Conservation (phyloP, 1,140 invertebrate genomes). For the Lasaia peninsularis region DNA sequence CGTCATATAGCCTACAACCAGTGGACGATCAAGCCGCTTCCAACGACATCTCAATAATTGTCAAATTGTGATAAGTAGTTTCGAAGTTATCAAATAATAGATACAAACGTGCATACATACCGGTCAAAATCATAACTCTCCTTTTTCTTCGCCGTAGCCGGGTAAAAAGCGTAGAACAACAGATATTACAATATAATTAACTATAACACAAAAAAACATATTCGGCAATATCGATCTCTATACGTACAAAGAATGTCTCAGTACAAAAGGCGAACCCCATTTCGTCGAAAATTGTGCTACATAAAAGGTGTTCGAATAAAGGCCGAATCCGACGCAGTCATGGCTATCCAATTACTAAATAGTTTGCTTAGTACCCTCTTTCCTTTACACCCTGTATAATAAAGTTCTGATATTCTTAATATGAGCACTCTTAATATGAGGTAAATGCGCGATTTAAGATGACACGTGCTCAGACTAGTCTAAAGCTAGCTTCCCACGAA, state of each 20-base stretch:
- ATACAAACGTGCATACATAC: no score
- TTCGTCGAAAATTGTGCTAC: not conserved
- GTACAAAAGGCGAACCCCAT: not conserved
- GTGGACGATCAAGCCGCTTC: no score
- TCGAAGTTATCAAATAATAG: no score
- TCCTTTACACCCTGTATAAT: not conserved
- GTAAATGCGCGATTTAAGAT: not conserved
- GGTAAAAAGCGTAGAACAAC: no score
- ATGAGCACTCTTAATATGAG: not conserved
- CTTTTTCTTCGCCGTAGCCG: no score
- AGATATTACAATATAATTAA: not conserved
- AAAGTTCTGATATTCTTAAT: not conserved
- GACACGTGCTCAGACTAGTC: no score
- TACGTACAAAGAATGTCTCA: not conserved
- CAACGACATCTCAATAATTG: no score
- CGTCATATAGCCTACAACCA: no score
- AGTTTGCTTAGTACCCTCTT: slow-evolving; percentile 22
- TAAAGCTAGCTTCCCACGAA: no score
- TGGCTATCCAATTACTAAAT: slow-evolving; percentile 31
- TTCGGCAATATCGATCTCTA: not conserved
- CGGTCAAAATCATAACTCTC: no score
- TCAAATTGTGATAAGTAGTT: no score
- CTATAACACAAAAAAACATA: not conserved
- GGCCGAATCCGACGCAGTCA: slow-evolving; percentile 27
- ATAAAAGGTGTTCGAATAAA: slow-evolving; percentile 24